Evolutionary conservation across 1,140 invertebrate genomes (phyloP).

Genomic region (Archivesica marissinica): DNA sequence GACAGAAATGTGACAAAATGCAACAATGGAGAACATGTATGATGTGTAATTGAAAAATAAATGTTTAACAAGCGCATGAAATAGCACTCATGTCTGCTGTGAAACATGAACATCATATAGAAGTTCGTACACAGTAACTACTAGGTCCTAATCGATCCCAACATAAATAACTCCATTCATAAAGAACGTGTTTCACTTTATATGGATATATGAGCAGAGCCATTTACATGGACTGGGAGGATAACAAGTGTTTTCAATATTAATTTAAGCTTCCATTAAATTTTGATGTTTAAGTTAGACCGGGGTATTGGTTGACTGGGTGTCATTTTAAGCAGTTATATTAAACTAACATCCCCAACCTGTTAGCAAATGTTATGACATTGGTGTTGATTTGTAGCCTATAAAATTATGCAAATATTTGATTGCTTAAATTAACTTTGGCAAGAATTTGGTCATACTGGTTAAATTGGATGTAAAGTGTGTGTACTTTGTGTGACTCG

Average conservation of each 20-base stretch:
- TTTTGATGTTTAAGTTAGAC: slow-evolving; percentile 2
- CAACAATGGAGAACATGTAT: no score
- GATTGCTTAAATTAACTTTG: slow-evolving; percentile 10
- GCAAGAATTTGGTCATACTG: neutral
- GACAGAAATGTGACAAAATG: no score
- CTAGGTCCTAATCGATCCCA: neutral
- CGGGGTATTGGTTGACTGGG: neutral
- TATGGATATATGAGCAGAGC: neutral
- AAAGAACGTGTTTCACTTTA: neutral
- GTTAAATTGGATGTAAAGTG: neutral
- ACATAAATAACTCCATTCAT: slow-evolving; percentile 8
- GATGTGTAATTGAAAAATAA: no score
- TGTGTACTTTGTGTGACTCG: neutral
- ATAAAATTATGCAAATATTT: slow-evolving; percentile 41
- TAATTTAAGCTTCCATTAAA: slow-evolving; percentile 9
- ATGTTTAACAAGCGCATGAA: no score
- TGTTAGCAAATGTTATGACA: slow-evolving; percentile 1
- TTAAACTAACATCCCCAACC: neutral
- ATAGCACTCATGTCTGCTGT: no score
- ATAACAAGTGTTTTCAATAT: neutral
- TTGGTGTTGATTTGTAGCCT: slow-evolving; percentile 14
- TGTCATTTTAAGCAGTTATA: neutral
- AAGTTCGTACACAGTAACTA: slow-evolving; percentile 12
- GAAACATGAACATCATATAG: no score
- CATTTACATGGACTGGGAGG: neutral